A percentile compares a stretch with the other conserved stretches of the same genome.
phyloP scores from a whole-genome alignment of 2,888 invertebrate genomes.

The Phyllotreta cruciferae region DNA sequence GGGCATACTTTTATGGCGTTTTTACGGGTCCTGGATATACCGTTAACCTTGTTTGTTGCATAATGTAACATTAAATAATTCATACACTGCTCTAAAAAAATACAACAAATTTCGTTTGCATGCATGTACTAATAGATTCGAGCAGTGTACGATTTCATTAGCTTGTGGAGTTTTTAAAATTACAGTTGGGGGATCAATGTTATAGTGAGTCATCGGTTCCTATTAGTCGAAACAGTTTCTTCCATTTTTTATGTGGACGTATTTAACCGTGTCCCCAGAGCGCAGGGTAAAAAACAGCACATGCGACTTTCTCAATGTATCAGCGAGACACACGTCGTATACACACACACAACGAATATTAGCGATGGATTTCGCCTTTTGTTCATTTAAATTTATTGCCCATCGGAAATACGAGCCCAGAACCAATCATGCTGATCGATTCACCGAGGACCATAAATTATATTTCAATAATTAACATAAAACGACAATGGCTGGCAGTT shows the following conservation, averaged over 20 bases:
- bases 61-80: too few species aligned
- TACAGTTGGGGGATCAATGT: too few species aligned
- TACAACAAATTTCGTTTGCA: too few species aligned
- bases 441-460: conserved; percentile 45
- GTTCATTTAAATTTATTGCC: conserved; percentile 50
- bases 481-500: conserved; percentile 47
- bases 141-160: too few species aligned
- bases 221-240: not conserved
- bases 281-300: conserved; percentile 44
- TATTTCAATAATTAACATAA: conserved; percentile 50
- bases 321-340: conserved; percentile 17
- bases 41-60: too few species aligned
- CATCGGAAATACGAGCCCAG: conserved; percentile 46
- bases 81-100: too few species aligned
- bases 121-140: too few species aligned
- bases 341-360: conserved; percentile 34
- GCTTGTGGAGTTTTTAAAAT: too few species aligned
- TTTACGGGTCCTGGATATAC: conserved; percentile 4
- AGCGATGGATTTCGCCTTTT: conserved; percentile 48
- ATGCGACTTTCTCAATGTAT: conserved; percentile 38
- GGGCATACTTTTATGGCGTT: conserved; percentile 36
- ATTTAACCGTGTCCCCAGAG: conserved; percentile 17
- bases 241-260: conserved; percentile 18
- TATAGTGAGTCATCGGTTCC: not conserved
- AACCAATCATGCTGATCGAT: conserved; percentile 43